Conservation (phyloP, 2,113 vertebrate species). For the Ovibos moschatus region DNA sequence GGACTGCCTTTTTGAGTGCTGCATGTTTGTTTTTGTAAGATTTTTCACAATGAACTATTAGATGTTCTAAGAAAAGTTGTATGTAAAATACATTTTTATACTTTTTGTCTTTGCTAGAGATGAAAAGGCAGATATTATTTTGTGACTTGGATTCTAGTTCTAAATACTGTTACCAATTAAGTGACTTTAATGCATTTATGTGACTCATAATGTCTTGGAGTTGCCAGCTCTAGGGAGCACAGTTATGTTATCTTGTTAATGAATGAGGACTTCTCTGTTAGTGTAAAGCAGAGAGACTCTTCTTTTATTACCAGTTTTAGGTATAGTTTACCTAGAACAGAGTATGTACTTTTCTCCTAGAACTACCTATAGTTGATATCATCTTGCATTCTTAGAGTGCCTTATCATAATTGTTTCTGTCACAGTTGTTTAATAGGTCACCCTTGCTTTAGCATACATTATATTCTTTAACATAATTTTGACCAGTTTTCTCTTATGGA, state of each 20-base stretch:
- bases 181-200: not conserved
- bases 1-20: not conserved
- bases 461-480: slow-evolving; percentile 39
- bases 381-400: not conserved
- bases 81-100: not conserved
- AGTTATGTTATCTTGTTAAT: not conserved
- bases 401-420: not conserved
- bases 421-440: not conserved
- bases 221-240: not conserved
- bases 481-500: not conserved
- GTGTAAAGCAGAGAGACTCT: not conserved
- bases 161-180: not conserved
- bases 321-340: not conserved
- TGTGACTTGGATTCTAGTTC: slow-evolving; percentile 1
- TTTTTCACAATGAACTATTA: not conserved
- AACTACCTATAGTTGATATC: not conserved
- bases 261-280: not conserved
- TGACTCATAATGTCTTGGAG: not conserved
- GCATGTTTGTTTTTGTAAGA: not conserved
- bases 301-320: not conserved
- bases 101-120: not conserved
- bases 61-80: not conserved
- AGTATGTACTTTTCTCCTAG: not conserved
- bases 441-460: not conserved
- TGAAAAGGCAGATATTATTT: slow-evolving; percentile 6